These are phyloP conservation scores for Hirtodrosophila histrioides DNA, from an alignment of 2,888 invertebrate species.

Conservation along the genomic window DNA sequence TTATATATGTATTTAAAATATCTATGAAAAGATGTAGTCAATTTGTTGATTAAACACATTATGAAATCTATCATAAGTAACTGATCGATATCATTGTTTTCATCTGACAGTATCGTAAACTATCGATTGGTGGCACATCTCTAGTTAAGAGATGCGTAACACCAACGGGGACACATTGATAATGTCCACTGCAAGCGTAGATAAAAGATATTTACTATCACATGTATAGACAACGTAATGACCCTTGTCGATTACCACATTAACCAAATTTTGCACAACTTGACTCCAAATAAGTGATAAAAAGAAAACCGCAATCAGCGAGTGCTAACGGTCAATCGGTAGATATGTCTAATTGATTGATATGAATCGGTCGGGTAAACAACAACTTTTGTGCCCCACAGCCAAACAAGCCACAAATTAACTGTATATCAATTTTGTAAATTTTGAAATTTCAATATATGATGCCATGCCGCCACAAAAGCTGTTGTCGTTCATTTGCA, in stretches of 20 bases:
- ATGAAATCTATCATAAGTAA: too few relatives aligned
- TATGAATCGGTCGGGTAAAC: slow-evolving; percentile 46
- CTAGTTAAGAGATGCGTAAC: too few relatives aligned
- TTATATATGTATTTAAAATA: too few relatives aligned
- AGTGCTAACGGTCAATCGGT: slow-evolving; percentile 57
- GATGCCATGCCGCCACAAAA: slow-evolving; percentile 23
- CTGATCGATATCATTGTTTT: too few relatives aligned
- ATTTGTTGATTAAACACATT: background rate
- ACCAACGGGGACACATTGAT: background rate
- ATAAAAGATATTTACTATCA: too few relatives aligned
- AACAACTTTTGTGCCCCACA: slow-evolving; percentile 45
- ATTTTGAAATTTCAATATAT: slow-evolving; percentile 35
- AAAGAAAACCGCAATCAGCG: slow-evolving; percentile 60
- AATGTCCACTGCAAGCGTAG: too few relatives aligned
- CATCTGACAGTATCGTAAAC: too few relatives aligned
- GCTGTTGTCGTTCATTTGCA: slow-evolving; percentile 32
- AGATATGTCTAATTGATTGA: slow-evolving; percentile 61
- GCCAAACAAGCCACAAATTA: slow-evolving; percentile 38
- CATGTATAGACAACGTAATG: slow-evolving; percentile 5
- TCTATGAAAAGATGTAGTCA: too few relatives aligned
- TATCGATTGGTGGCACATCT: too few relatives aligned
- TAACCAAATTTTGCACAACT: slow-evolving; percentile 29
- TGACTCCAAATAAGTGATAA: slow-evolving; percentile 48
- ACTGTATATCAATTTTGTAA: slow-evolving; percentile 33
- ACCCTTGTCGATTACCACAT: slow-evolving; percentile 17